Conservation (phyloP, 1,140 invertebrate species). For the Drosophila oshimai region DNA sequence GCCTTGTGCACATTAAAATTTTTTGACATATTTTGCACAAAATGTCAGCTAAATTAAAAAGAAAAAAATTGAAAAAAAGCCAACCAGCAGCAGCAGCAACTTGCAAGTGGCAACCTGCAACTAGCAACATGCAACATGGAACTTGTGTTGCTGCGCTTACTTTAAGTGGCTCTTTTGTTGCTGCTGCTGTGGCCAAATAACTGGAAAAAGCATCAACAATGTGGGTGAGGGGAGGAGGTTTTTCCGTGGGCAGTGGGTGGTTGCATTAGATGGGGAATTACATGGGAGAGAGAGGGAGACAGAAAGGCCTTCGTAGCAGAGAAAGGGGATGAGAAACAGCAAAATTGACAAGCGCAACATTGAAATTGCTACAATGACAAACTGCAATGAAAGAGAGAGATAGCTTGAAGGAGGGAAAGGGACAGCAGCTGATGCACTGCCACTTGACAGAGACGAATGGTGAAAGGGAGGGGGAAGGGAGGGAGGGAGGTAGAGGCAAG, state of each 20-base stretch:
- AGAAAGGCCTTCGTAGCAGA: constrained; percentile 5
- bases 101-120: constrained; percentile 4
- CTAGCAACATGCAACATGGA: constrained; percentile 24
- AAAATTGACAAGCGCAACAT: constrained; percentile 79
- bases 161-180: constrained; percentile 60
- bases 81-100: neutral
- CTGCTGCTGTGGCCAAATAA: constrained; percentile 36
- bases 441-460: constrained; percentile 79
- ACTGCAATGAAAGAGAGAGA: constrained; percentile 36
- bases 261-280: constrained; percentile 33
- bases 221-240: constrained; percentile 7
- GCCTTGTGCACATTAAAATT: no score
- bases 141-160: constrained; percentile 42
- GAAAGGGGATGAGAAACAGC: constrained; percentile 30
- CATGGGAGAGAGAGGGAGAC: neutral
- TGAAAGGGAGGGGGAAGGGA: constrained; percentile 1
- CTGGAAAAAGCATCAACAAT: constrained; percentile 35
- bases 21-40: neutral
- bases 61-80: constrained; percentile 4
- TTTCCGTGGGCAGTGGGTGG: neutral
- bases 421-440: constrained; percentile 58
- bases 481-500: neutral
- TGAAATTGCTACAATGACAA: constrained; percentile 80
- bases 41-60: constrained; percentile 4
- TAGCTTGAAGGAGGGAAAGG: neutral